Evolutionary conservation across 2,113 vertebrate genomes (phyloP).

Genomic region (Fulmarus glacialis): DNA sequence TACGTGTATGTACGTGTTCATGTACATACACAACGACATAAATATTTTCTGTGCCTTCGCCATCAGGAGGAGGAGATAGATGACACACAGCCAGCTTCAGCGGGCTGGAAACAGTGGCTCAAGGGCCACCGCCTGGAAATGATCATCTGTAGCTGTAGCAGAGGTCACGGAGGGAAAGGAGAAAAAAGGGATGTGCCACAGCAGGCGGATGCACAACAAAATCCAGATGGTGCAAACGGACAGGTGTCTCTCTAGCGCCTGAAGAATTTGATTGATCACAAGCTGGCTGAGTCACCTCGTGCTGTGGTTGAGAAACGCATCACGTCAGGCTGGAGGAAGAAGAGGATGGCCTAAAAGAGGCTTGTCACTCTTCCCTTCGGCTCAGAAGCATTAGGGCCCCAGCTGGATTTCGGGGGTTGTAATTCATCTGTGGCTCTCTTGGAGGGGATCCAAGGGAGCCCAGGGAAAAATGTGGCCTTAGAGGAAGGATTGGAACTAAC

Average conservation of each 20-base stretch:
- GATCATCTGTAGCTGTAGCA: neutral
- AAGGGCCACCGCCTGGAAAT: neutral
- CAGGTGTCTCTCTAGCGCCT: neutral
- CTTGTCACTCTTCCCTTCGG: neutral
- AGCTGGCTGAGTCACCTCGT: neutral
- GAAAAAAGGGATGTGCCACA: neutral
- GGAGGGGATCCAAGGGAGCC: neutral
- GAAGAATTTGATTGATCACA: neutral
- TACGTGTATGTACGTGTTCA: accelerated
- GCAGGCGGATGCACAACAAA: neutral
- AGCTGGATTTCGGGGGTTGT: neutral
- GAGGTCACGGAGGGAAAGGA: neutral
- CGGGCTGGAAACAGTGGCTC: neutral
- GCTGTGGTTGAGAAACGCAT: neutral
- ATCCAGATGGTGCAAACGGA: neutral
- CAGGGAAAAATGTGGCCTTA: neutral
- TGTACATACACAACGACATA: accelerated
- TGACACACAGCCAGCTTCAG: neutral
- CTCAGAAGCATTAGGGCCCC: neutral
- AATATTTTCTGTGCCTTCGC: neutral
- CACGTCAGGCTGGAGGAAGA: neutral
- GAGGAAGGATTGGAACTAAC: neutral
- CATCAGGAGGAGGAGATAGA: neutral
- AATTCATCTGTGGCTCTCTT: neutral
- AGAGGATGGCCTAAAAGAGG: neutral